phyloP scores from a whole-genome alignment of 2,888 invertebrate genomes.

The Pammene fasciana region DNA sequence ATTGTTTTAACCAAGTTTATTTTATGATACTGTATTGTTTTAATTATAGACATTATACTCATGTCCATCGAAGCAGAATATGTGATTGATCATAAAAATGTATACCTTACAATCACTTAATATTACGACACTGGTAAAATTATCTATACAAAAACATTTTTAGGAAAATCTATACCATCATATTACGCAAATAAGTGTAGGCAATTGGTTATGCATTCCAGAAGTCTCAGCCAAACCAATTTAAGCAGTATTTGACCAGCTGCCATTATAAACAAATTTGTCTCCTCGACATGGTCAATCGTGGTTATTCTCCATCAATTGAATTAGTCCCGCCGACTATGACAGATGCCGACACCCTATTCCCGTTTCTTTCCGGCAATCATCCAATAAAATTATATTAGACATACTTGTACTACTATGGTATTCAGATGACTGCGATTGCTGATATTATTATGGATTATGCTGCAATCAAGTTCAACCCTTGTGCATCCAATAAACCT shows the following conservation, averaged over 20 bases:
- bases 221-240: neutral
- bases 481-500: no score
- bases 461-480: neutral
- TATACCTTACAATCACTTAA: no score
- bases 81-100: no score
- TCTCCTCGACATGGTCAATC: neutral
- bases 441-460: slow-evolving; percentile 7
- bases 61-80: no score
- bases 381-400: slow-evolving; percentile 67
- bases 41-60: no score
- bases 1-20: no score
- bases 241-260: slow-evolving; percentile 3
- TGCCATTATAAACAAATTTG: slow-evolving; percentile 29
- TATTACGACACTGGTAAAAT: no score
- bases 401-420: slow-evolving; percentile 17
- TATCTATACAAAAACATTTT: no score
- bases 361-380: slow-evolving; percentile 68
- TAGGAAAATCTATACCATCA: no score
- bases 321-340: slow-evolving; percentile 54
- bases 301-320: slow-evolving; percentile 34
- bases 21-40: no score
- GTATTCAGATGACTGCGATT: slow-evolving; percentile 21
- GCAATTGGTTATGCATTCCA: no score
- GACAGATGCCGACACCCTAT: slow-evolving; percentile 72
- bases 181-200: no score